Percentiles rank a stretch among this genome's conserved stretches.
Conservation (phyloP, 53 echinoderm and acorn worm species). For the Hippasteria phrygiana region DNA sequence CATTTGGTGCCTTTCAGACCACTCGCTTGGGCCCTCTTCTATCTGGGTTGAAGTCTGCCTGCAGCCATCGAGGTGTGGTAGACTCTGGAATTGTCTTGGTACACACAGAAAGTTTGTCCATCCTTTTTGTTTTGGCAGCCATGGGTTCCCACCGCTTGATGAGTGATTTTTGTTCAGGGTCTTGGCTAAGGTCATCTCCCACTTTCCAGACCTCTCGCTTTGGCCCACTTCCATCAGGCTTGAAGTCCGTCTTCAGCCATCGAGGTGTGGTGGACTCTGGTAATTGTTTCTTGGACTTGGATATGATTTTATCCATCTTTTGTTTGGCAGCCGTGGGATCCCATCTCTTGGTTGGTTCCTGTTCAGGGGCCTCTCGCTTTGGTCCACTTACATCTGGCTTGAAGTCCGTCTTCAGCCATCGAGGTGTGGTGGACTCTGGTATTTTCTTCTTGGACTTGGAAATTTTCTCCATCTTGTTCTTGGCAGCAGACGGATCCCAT, state of each 20-base stretch:
- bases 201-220: slow-evolving; percentile 38
- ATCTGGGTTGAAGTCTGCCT: slow-evolving; percentile 21
- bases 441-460: slow-evolving; percentile 17
- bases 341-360: slow-evolving; percentile 46
- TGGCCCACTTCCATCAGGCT: not conserved
- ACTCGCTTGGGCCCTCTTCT: too few species aligned
- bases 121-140: slow-evolving; percentile 21
- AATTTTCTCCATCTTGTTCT: slow-evolving; percentile 35
- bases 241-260: slow-evolving; percentile 26
- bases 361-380: slow-evolving; percentile 17
- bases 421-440: slow-evolving; percentile 11
- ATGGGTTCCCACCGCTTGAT: slow-evolving; percentile 24
- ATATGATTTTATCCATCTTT: slow-evolving; percentile 30
- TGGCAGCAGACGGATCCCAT: slow-evolving; percentile 24
- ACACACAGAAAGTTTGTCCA: not conserved
- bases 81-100: not conserved
- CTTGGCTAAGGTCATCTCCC: slow-evolving; percentile 23
- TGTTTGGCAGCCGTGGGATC: slow-evolving; percentile 15
- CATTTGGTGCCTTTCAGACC: too few species aligned
- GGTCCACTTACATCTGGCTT: not conserved
- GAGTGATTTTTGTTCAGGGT: not conserved
- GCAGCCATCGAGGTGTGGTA: slow-evolving; percentile 20
- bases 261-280: slow-evolving; percentile 12
- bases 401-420: slow-evolving; percentile 24
- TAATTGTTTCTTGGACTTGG: slow-evolving; percentile 12